Percentiles rank a stretch among this genome's conserved stretches.
phyloP scores from a whole-genome alignment of 2,797 vertebrate genomes.

The Arnoldichthys spilopterus region DNA sequence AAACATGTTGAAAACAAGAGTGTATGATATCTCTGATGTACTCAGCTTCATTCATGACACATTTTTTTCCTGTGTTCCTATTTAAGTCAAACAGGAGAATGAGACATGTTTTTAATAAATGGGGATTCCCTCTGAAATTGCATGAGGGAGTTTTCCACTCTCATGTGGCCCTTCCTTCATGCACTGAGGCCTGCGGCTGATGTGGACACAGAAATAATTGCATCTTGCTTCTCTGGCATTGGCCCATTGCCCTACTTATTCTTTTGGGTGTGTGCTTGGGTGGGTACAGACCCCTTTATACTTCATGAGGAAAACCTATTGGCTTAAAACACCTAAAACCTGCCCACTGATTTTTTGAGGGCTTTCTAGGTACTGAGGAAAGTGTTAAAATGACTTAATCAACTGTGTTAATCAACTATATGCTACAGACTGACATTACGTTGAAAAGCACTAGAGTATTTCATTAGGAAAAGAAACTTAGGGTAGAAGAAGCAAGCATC shows the following conservation, averaged over 20 bases:
- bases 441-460: no score
- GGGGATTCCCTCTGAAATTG: neutral
- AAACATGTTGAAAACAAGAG: neutral
- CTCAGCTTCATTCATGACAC: neutral
- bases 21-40: neutral
- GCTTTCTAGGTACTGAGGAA: no score
- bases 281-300: no score
- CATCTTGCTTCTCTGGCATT: neutral
- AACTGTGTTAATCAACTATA: no score
- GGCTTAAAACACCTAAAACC: no score
- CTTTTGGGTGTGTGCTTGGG: conserved; percentile 6
- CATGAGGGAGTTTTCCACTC: neutral
- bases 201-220: neutral
- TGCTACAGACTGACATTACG: no score
- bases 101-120: neutral
- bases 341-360: no score
- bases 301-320: no score
- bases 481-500: no score
- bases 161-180: neutral
- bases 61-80: no score
- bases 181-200: neutral
- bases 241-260: neutral
- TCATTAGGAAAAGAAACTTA: no score
- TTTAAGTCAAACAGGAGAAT: neutral
- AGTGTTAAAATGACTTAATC: no score